Evolutionary conservation across 2,113 vertebrate genomes (phyloP), one percentile per base, ranked within the genome.

Genomic region (Butastur rufipennis): DNA sequence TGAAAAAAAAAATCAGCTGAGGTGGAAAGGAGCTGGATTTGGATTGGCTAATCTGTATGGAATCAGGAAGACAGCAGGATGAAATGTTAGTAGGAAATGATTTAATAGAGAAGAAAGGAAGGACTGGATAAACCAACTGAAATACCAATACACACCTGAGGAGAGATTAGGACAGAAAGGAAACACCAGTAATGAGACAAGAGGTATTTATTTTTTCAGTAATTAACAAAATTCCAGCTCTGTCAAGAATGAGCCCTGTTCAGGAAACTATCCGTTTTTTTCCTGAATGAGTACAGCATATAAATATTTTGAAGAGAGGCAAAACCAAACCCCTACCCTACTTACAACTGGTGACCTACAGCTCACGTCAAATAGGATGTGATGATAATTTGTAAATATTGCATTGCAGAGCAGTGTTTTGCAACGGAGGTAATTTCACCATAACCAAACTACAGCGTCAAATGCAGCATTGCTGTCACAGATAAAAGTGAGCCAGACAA

Each of bases 81-180:
- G 72, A 96, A 73, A 42, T 27, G 65, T 38, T 68, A 86, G 85
- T 40, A 95, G 97, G 97, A 98, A 98, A 95, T 97, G 83, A 98
- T 72, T 97, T 95, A 97, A 89, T 27, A 55, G 56, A 55, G 42
- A 92, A 87, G 59, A 95, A 86, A 95, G 93, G 78, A 92, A 95
- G 90, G 53, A 70, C 65, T 80, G 85, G 83, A 72, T 71, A 68
- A 83, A 80, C n/a, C 53, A 83, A 79, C 14, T 65, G 43, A 89
- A 87, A 48, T 56, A 63, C 11, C 73, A 73, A 40, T 20, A 48
- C 12, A 36, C 32, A 90, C 29, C 55, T 77, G 79, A 88, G 16
- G 65, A 79, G 13, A 70, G 50, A 83, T 11, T 31, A 68, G 34
- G 8, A 47, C 25, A 72, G n/a, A 91, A 65, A 88, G 83, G 77